Conservation (phyloP, 2,113 vertebrate genomes). For the Tor tambroides region DNA sequence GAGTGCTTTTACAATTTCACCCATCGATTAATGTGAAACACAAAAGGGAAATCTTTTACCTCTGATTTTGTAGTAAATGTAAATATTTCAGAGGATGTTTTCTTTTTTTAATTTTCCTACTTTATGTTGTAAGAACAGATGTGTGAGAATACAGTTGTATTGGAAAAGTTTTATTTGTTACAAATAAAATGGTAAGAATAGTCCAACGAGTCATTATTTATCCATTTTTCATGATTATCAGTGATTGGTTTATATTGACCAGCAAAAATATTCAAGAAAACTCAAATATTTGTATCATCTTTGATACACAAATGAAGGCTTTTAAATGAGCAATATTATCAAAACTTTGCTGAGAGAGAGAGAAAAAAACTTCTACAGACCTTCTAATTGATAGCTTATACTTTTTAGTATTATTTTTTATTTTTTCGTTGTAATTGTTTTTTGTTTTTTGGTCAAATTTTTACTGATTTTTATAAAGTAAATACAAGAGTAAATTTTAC, state of each 20-base stretch:
- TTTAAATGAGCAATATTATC: background rate
- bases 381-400: too few species aligned
- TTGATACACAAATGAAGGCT: background rate
- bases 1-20: constrained; percentile 48
- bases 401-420: too few species aligned
- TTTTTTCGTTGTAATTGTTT: too few species aligned
- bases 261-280: background rate
- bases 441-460: too few species aligned
- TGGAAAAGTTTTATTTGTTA: constrained; percentile 58
- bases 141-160: constrained; percentile 53
- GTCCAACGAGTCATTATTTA: background rate
- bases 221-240: background rate
- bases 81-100: constrained; percentile 61
- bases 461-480: background rate
- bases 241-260: background rate
- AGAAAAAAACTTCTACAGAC: background rate
- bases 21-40: constrained; percentile 49
- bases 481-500: background rate
- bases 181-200: constrained; percentile 58
- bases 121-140: constrained; percentile 49
- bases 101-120: constrained; percentile 62
- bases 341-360: background rate
- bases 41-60: constrained; percentile 56
- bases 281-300: background rate
- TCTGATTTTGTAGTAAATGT: constrained; percentile 62